A percentile compares a stretch with the other conserved stretches of the same genome.
Conservation (phyloP, 2,797 vertebrate species). For the Gadopsis marmoratus region DNA sequence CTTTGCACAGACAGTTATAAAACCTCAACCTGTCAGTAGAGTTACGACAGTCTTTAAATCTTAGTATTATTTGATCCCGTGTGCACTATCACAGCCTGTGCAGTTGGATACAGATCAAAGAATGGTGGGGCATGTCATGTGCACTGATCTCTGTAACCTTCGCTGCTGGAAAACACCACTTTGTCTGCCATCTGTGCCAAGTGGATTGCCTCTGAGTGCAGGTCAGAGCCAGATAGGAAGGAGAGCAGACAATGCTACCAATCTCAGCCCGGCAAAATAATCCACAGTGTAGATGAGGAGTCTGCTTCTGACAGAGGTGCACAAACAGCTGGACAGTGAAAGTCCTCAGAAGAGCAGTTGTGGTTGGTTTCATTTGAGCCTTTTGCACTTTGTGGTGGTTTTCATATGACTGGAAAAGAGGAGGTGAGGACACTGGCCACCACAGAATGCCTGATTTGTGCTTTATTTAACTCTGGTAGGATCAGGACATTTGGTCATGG, state of each 20-base stretch:
- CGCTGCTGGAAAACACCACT: slow-evolving; percentile 54
- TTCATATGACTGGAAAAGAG: slow-evolving; percentile 4
- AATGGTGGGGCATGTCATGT: slow-evolving; percentile 12
- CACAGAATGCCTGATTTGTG: not conserved
- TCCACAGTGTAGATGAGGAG: not conserved
- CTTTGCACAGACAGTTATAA: slow-evolving; percentile 22
- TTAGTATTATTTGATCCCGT: slow-evolving; percentile 51
- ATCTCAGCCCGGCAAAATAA: not conserved
- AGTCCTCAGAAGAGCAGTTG: not conserved
- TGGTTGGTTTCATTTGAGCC: not conserved
- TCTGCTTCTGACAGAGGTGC: not conserved
- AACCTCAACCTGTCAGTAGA: not conserved
- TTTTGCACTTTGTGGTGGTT: slow-evolving; percentile 7
- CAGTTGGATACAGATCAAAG: slow-evolving; percentile 59
- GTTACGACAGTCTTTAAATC: slow-evolving; percentile 8
- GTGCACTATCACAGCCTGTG: slow-evolving; percentile 38
- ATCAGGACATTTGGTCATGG: slow-evolving; percentile 9
- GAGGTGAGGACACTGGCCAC: not conserved
- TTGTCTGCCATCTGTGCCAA: slow-evolving; percentile 46
- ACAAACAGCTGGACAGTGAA: slow-evolving; percentile 17
- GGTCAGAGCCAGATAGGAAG: slow-evolving; percentile 34
- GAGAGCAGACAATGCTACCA: slow-evolving; percentile 13
- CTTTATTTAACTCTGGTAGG: slow-evolving; percentile 8
- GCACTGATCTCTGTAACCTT: slow-evolving; percentile 55
- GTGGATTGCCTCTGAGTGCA: slow-evolving; percentile 22